Percentiles rank a stretch among this genome's conserved stretches.
Conservation (phyloP, 2,797 vertebrate species). For the Cottoperca gobio region DNA sequence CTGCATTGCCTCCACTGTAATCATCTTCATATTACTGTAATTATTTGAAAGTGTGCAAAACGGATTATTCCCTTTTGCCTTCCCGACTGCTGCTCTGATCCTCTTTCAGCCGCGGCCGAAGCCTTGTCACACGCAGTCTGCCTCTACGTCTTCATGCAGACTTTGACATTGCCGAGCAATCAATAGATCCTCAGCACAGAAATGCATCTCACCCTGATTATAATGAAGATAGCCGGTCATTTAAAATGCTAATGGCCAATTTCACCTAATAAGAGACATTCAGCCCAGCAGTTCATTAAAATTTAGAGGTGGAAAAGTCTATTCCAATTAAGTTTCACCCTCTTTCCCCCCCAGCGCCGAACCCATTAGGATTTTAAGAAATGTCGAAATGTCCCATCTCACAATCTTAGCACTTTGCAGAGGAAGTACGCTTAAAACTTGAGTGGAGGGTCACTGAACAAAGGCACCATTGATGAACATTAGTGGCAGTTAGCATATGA, state of each 20-base stretch:
- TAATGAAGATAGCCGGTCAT: conserved; percentile 83
- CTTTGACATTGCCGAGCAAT: conserved; percentile 80
- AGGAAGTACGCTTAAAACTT: conserved; percentile 61
- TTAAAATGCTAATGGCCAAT: conserved; percentile 85
- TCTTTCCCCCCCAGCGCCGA: conserved; percentile 50
- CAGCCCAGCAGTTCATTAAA: conserved; percentile 82
- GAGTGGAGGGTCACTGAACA: conserved; percentile 57
- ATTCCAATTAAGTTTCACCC: conserved; percentile 78
- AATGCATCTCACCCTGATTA: conserved; percentile 78
- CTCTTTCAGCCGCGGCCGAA: conserved; percentile 47
- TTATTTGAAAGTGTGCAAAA: conserved; percentile 84
- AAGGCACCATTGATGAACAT: conserved; percentile 62
- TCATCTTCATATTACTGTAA: conserved; percentile 86
- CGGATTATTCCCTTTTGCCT: conserved; percentile 73
- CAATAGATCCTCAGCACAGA: conserved; percentile 74
- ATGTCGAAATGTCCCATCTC: conserved; percentile 70
- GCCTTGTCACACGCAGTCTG: conserved; percentile 64
- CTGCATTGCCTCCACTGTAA: conserved; percentile 75
- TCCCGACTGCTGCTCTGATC: conserved; percentile 48
- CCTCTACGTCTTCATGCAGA: conserved; percentile 73
- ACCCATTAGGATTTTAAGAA: conserved; percentile 80
- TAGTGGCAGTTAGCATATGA: conserved; percentile 61
- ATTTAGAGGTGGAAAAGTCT: conserved; percentile 86
- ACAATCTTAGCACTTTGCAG: conserved; percentile 59
- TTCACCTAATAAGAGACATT: conserved; percentile 84